These are phyloP conservation scores for Arge pagana DNA, from an alignment of 2,888 invertebrate genomes.

Conservation along the genomic window DNA sequence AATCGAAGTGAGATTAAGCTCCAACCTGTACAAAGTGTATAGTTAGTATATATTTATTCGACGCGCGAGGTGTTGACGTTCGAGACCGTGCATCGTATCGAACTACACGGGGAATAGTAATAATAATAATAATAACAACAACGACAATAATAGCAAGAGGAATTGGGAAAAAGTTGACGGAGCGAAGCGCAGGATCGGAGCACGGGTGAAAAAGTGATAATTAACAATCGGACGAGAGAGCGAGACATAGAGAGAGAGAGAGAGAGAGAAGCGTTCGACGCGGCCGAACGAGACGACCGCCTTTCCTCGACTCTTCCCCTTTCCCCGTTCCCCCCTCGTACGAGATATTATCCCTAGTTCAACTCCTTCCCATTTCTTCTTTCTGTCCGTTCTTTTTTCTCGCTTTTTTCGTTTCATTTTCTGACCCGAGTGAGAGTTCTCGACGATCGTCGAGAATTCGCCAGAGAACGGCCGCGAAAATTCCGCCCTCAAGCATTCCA, in stretches of 20 bases:
- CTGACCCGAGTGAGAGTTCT: constrained; percentile 35
- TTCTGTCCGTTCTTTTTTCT: background rate
- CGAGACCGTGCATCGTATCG: no score
- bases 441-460: constrained; percentile 39
- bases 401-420: constrained; percentile 1
- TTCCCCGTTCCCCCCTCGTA: background rate
- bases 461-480: constrained; percentile 39
- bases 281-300: background rate
- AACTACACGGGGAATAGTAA: no score
- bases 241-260: background rate
- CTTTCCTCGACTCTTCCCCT: background rate
- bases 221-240: no score
- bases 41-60: no score
- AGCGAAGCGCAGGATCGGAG: no score
- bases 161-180: no score
- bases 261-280: background rate
- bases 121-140: no score
- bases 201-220: no score
- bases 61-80: no score
- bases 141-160: no score
- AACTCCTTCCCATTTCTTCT: no score
- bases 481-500: constrained; percentile 41
- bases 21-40: constrained; percentile 33
- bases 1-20: constrained; percentile 24
- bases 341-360: constrained; percentile 4